Percentiles rank a stretch among this genome's conserved stretches.
Evolutionary conservation across 2,888 invertebrate genomes (phyloP).

Genomic region (Syrista parreyssii): DNA sequence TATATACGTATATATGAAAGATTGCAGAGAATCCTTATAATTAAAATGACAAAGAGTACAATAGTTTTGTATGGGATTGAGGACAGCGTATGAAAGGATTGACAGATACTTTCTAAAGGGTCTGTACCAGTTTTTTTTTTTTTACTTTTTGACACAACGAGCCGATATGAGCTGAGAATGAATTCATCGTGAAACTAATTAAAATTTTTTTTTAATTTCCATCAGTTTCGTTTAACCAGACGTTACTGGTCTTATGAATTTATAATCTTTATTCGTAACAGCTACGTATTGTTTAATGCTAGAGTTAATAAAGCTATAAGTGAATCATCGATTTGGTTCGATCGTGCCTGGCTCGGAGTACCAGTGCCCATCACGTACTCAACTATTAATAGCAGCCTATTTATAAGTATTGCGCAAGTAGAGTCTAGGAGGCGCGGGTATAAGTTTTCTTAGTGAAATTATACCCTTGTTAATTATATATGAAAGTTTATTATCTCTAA

Average conservation of each 20-base stretch:
- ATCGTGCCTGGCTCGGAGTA: neutral
- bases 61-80: slow-evolving; percentile 34
- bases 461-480: slow-evolving; percentile 33
- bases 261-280: neutral
- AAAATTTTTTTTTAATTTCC: neutral
- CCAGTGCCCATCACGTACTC: neutral
- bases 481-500: slow-evolving; percentile 33
- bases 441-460: neutral
- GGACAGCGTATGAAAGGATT: slow-evolving; percentile 30
- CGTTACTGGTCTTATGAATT: neutral
- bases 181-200: neutral
- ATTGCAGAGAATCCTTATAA: slow-evolving; percentile 8
- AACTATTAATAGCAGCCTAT: slow-evolving; percentile 36
- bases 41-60: slow-evolving; percentile 38
- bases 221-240: neutral
- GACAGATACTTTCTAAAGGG: slow-evolving; percentile 25
- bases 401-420: slow-evolving; percentile 45
- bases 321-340: neutral
- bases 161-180: neutral
- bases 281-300: neutral
- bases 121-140: neutral
- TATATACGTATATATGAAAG: too few relatives aligned
- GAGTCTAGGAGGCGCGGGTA: slow-evolving; percentile 15
- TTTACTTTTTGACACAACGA: neutral
- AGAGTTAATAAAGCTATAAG: neutral